phyloP scores from a whole-genome alignment of 2,797 vertebrate genomes.

The Pyrrhura leucotis region DNA sequence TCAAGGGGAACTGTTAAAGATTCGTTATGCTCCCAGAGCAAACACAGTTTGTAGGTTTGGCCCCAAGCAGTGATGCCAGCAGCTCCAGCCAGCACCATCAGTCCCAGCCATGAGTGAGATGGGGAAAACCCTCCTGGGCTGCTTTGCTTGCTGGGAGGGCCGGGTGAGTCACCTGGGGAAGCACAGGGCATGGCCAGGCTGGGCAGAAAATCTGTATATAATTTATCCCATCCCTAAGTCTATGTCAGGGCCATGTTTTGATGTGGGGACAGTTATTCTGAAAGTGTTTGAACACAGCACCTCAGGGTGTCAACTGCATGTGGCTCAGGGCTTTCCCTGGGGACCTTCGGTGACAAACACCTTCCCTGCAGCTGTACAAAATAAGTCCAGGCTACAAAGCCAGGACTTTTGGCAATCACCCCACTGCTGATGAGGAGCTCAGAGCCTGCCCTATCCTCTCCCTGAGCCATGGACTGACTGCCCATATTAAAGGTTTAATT shows the following conservation, averaged over 20 bases:
- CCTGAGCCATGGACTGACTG: accelerated
- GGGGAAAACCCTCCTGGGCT: background rate
- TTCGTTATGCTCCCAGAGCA: background rate
- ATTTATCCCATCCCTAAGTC: background rate
- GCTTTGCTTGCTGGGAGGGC: background rate
- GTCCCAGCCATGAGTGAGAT: background rate
- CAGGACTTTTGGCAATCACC: accelerated
- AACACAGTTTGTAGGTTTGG: background rate
- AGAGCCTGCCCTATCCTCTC: background rate
- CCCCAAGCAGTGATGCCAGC: accelerated
- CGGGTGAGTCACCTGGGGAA: background rate
- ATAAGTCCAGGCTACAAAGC: background rate
- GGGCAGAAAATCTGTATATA: accelerated
- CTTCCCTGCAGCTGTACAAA: background rate
- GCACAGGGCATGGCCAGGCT: background rate
- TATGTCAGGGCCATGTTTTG: accelerated
- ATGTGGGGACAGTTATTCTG: background rate
- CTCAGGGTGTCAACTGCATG: background rate
- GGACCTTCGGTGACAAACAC: background rate
- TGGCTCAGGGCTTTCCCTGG: background rate
- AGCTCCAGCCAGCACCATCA: background rate
- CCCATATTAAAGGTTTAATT: background rate
- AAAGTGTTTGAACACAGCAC: background rate
- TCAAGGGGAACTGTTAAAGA: background rate
- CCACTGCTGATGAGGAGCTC: background rate